Percentiles rank a stretch among this genome's conserved stretches.
Evolutionary conservation across 2,797 vertebrate species (phyloP).

Genomic region (Siniperca undulata): DNA sequence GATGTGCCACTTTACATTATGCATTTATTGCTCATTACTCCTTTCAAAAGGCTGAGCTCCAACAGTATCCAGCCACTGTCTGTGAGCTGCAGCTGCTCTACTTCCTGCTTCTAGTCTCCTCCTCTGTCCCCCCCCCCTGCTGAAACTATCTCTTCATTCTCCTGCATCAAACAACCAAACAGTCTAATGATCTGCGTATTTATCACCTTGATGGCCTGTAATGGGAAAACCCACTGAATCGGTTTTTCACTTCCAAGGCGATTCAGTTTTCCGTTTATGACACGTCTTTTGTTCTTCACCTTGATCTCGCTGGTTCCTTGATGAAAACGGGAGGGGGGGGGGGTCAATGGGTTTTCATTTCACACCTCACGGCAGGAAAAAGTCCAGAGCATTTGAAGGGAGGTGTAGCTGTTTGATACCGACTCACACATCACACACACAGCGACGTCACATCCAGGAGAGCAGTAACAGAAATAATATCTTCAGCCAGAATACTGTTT

Average conservation of each 20-base stretch:
- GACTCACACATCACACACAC: background rate
- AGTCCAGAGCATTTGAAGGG: background rate
- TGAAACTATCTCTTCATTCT: background rate
- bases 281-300: background rate
- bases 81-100: constrained; percentile 34
- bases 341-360: constrained; percentile 6
- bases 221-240: background rate
- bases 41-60: constrained; percentile 28
- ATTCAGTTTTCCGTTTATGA: background rate
- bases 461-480: background rate
- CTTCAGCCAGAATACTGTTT: background rate
- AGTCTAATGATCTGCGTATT: background rate
- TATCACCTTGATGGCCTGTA: background rate
- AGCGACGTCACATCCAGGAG: constrained; percentile 9
- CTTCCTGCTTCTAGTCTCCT: background rate
- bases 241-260: background rate
- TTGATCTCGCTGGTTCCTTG: background rate
- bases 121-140: background rate
- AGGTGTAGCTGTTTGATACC: constrained; percentile 3
- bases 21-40: constrained; percentile 43
- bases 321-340: background rate
- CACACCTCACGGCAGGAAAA: constrained; percentile 9
- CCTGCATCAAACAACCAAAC: background rate
- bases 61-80: constrained; percentile 38
- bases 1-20: constrained; percentile 44